Percentiles rank a stretch among this genome's conserved stretches.
These are phyloP conservation scores for Antheraea pernyi DNA, from an alignment of 1,140 invertebrate species.

Conservation along the genomic window DNA sequence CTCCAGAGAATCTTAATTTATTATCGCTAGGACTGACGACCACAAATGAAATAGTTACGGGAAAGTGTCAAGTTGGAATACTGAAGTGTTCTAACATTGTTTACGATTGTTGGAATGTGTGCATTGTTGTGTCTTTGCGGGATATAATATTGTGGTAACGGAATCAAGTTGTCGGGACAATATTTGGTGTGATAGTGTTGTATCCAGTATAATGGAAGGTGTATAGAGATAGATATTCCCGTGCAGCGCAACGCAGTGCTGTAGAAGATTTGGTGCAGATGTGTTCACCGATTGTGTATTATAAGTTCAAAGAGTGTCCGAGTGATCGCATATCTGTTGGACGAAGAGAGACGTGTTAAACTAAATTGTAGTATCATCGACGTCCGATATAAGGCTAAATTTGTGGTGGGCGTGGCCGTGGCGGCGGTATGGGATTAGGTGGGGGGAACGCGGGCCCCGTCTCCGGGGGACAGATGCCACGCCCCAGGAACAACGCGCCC, in stretches of 20 bases:
- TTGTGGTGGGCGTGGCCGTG: constrained; percentile 58
- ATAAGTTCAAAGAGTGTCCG: constrained; percentile 14
- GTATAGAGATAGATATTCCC: constrained; percentile 59
- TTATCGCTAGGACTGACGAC: constrained; percentile 72
- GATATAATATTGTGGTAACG: constrained; percentile 52
- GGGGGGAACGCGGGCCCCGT: constrained; percentile 13
- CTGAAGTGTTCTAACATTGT: constrained; percentile 58
- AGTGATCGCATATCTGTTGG: constrained; percentile 24
- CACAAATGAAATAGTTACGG: constrained; percentile 67
- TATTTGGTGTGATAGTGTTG: constrained; percentile 75
- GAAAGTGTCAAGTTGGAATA: constrained; percentile 66
- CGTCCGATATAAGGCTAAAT: constrained; percentile 54
- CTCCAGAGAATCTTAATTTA: constrained; percentile 72
- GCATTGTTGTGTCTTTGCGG: constrained; percentile 43
- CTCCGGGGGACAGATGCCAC: constrained; percentile 14
- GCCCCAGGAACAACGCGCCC: constrained; percentile 6
- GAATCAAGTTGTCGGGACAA: constrained; percentile 61
- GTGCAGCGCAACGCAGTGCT: constrained; percentile 43
- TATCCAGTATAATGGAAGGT: constrained; percentile 75
- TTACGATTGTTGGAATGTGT: constrained; percentile 38
- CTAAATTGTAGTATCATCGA: constrained; percentile 18
- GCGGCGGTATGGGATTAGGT: constrained; percentile 18
- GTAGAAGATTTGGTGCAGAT: constrained; percentile 37
- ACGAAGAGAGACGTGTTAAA: not conserved
- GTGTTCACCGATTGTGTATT: constrained; percentile 31